Conservation (phyloP, 2,113 vertebrate genomes). For the Labeo rohita region DNA sequence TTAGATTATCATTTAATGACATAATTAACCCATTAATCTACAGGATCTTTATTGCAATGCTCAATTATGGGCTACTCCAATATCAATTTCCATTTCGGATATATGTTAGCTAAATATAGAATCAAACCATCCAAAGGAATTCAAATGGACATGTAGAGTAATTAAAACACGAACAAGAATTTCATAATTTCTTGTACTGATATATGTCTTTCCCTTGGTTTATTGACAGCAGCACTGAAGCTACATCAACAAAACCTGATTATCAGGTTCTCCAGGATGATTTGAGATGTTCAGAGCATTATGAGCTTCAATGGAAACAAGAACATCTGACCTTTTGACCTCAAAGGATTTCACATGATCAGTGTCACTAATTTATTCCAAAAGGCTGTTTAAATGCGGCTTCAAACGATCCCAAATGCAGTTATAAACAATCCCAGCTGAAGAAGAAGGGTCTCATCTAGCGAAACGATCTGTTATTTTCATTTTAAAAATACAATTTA, state of each 20-base stretch:
- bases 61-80: slow-evolving; percentile 1
- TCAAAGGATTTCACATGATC: neutral
- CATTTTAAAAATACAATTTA: no score
- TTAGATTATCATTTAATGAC: slow-evolving; percentile 35
- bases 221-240: neutral
- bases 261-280: neutral
- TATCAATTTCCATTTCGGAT: slow-evolving; percentile 22
- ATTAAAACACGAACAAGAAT: neutral
- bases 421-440: no score
- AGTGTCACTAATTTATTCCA: neutral
- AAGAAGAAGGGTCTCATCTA: no score
- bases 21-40: slow-evolving; percentile 47
- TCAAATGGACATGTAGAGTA: neutral
- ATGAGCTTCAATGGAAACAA: neutral
- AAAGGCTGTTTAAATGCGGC: no score
- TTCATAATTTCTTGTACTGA: neutral
- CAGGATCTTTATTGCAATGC: neutral
- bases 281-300: neutral
- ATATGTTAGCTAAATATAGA: slow-evolving; percentile 21
- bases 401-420: no score
- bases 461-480: no score
- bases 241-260: neutral
- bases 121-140: neutral
- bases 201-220: neutral
- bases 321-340: neutral